These are phyloP conservation scores for Apaloderma vittatum DNA, from an alignment of 2,113 vertebrate species.

Conservation along the genomic window DNA sequence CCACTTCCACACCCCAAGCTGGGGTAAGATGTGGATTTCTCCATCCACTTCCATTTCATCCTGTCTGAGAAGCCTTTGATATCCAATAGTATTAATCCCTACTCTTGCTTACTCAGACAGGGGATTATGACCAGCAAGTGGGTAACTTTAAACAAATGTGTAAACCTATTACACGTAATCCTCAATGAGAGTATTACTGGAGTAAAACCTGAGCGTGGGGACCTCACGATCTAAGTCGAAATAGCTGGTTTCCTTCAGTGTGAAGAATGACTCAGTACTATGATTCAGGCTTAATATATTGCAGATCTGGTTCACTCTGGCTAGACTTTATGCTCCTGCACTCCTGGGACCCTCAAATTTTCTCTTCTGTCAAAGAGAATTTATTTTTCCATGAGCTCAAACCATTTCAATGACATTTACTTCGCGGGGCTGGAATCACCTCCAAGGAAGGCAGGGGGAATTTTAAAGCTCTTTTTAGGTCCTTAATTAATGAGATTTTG, in stretches of 20 bases:
- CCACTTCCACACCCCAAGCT: background rate
- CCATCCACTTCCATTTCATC: background rate
- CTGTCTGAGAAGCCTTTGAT: background rate
- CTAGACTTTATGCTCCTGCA: background rate
- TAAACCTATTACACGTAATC: background rate
- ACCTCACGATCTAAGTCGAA: background rate
- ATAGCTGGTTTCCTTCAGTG: constrained; percentile 5
- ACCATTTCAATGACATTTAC: background rate
- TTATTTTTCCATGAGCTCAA: constrained; percentile 32
- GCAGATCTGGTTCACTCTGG: background rate
- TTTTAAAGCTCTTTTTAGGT: background rate
- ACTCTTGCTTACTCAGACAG: background rate
- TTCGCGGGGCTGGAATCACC: background rate
- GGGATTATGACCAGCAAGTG: background rate
- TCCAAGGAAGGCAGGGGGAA: background rate
- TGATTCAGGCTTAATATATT: constrained; percentile 33
- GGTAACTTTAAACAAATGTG: background rate
- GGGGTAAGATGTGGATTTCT: background rate
- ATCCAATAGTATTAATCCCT: background rate
- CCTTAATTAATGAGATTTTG: background rate
- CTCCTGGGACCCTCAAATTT: constrained; percentile 28
- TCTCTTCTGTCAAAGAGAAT: constrained; percentile 31
- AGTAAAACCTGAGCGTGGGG: constrained; percentile 1
- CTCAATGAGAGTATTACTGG: background rate
- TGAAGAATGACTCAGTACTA: constrained; percentile 31